A percentile compares a stretch with the other conserved stretches of the same genome.
Evolutionary conservation across 2,888 invertebrate genomes (phyloP).

Genomic region (Drosophila kuntzei): DNA sequence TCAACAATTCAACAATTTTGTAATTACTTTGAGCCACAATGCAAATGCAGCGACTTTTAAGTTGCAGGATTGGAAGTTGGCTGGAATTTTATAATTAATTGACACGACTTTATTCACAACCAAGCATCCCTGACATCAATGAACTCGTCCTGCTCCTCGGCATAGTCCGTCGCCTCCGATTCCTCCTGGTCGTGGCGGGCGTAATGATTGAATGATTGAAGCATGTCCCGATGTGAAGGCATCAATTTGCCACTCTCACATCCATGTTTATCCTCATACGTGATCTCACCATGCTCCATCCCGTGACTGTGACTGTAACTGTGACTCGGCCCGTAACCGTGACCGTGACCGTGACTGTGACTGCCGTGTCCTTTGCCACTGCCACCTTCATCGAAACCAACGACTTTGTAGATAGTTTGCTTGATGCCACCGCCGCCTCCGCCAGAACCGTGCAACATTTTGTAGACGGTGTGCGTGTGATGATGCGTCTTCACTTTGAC

Average conservation of each 20-base stretch:
- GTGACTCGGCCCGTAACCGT: slow-evolving; percentile 53
- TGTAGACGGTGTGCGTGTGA: slow-evolving; percentile 89
- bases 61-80: neutral
- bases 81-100: slow-evolving; percentile 78
- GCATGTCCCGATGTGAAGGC: slow-evolving; percentile 77
- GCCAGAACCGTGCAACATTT: slow-evolving; percentile 89
- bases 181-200: slow-evolving; percentile 76
- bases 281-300: slow-evolving; percentile 68
- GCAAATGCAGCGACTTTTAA: slow-evolving; percentile 50
- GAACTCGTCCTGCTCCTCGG: slow-evolving; percentile 73
- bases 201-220: slow-evolving; percentile 84
- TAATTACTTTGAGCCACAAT: slow-evolving; percentile 66
- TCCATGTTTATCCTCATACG: slow-evolving; percentile 75
- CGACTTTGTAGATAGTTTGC: slow-evolving; percentile 80
- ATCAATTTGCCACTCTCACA: slow-evolving; percentile 70
- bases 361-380: slow-evolving; percentile 84
- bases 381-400: slow-evolving; percentile 60
- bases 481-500: slow-evolving; percentile 92
- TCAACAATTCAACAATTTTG: slow-evolving; percentile 70
- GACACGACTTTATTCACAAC: slow-evolving; percentile 72
- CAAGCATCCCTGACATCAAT: slow-evolving; percentile 76
- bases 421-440: slow-evolving; percentile 86
- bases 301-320: slow-evolving; percentile 81
- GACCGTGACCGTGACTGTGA: slow-evolving; percentile 85
- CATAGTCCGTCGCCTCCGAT: slow-evolving; percentile 56